Percentiles rank a stretch among this genome's conserved stretches.
Conservation (phyloP, 2,888 invertebrate genomes). For the Alsophila aescularia region DNA sequence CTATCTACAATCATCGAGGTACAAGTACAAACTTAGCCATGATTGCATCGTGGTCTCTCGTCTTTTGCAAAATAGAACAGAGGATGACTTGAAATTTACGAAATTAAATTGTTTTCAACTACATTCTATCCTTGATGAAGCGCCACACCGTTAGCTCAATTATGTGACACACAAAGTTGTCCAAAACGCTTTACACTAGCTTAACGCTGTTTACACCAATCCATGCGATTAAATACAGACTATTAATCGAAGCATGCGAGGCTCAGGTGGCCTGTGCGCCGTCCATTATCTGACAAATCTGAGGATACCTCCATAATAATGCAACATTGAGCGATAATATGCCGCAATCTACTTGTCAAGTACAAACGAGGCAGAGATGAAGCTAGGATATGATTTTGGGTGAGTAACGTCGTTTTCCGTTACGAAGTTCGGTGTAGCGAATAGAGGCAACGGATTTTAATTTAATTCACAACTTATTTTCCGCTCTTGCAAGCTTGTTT, state of each 20-base stretch:
- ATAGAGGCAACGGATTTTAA: too few species aligned
- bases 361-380: constrained; percentile 49
- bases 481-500: too few species aligned
- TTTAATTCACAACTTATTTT: too few species aligned
- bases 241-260: constrained; percentile 64
- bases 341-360: constrained; percentile 76
- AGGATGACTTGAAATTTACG: neutral
- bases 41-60: neutral
- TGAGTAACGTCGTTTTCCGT: too few species aligned
- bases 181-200: constrained; percentile 10
- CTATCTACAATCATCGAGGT: too few species aligned
- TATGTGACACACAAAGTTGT: constrained; percentile 2
- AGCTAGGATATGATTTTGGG: neutral
- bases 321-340: constrained; percentile 69
- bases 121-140: neutral
- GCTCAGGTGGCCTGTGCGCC: constrained; percentile 74
- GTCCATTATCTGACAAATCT: constrained; percentile 76
- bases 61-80: neutral
- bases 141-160: neutral
- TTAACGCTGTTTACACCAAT: constrained; percentile 13
- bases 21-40: too few species aligned
- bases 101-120: constrained; percentile 16
- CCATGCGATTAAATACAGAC: constrained; percentile 37
- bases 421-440: too few species aligned
- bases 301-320: constrained; percentile 73